Base-by-base conservation (phyloP, 2,797 vertebrate species). In the Aselliscus stoliczkanus region DNA sequence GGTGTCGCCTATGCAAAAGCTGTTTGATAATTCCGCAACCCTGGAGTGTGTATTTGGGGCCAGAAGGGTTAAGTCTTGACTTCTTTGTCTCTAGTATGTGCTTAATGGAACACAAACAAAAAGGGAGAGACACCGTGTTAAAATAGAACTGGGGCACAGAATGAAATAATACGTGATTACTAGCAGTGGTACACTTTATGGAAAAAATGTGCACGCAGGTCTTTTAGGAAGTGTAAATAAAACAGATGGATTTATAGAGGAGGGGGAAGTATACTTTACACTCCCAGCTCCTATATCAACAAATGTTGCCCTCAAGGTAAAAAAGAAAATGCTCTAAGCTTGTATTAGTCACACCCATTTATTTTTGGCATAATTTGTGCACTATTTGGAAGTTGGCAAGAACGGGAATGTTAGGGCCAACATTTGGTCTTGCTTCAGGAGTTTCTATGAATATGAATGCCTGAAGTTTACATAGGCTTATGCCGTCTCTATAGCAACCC, bases 371-470 rank as follows among this genome's bases (percentile, higher is more conserved):
- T 98, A 98, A 98, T 98, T 98, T 98, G 97, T 95, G 96, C 96
- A 96, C 98, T 98, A 37, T 98, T 98, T 98, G 97, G 97, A 98
- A 98, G 97, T 98, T 98, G 98, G 98, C 98, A 98, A 98, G 97
- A 95, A 94, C 39, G 27, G 86, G 97, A 97, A 98, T 96, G 97
- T 98, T 96, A 97, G 96, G 98, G 98, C 98, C 98, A 98, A 97
- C 97, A 98, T 98, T 98, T 98, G 98, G 98, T 98, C 98, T 98
- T 98, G 98, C 98, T 98, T 98, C 98, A 98, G 97, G 98, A 98
- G 98, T 98, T 98, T 98, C 98, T 98, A 97, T 98, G 98, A 98
- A 98, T 98, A 98, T 98, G 98, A 98, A 98, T 98, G 98, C 97
- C 94, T 98, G 93, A 98, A 98, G 98, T 98, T 98, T 98, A 98